Percentiles rank a stretch among this genome's conserved stretches.
Evolutionary conservation across 2,888 invertebrate species (phyloP).

Genomic region (Lymantria monacha): DNA sequence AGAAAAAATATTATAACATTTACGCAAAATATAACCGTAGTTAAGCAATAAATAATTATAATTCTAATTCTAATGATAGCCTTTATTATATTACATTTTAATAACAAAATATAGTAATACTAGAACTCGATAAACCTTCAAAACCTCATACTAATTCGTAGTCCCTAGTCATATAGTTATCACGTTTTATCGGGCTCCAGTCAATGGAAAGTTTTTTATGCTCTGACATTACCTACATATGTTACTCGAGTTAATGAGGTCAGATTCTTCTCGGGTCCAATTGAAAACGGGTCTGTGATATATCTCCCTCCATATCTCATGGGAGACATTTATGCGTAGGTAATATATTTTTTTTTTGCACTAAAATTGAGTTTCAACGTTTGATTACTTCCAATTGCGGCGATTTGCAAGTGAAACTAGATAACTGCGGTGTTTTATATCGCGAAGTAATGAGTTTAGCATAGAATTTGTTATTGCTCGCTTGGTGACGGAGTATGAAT

Average conservation of each 20-base stretch:
- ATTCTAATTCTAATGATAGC: too few relatives aligned
- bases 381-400: background rate
- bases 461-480: too few relatives aligned
- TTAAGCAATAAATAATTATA: too few relatives aligned
- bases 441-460: too few relatives aligned
- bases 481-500: too few relatives aligned
- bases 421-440: too few relatives aligned
- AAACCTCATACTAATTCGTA: too few relatives aligned
- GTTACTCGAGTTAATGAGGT: slow-evolving; percentile 32
- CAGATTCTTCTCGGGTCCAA: slow-evolving; percentile 24
- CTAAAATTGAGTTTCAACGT: slow-evolving; percentile 8
- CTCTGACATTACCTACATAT: slow-evolving; percentile 20
- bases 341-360: slow-evolving; percentile 9
- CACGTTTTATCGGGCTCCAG: slow-evolving; percentile 24
- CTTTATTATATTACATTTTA: too few relatives aligned
- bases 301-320: slow-evolving; percentile 28
- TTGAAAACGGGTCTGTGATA: slow-evolving; percentile 31
- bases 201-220: slow-evolving; percentile 31
- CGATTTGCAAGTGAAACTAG: background rate
- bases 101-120: too few relatives aligned
- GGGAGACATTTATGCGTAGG: slow-evolving; percentile 9
- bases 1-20: too few relatives aligned
- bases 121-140: too few relatives aligned
- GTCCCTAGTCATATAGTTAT: slow-evolving; percentile 23
- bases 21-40: too few relatives aligned